Percentiles rank a stretch among this genome's conserved stretches.
phyloP scores from a whole-genome alignment of 2,797 vertebrate species.

The Varecia variegata region DNA sequence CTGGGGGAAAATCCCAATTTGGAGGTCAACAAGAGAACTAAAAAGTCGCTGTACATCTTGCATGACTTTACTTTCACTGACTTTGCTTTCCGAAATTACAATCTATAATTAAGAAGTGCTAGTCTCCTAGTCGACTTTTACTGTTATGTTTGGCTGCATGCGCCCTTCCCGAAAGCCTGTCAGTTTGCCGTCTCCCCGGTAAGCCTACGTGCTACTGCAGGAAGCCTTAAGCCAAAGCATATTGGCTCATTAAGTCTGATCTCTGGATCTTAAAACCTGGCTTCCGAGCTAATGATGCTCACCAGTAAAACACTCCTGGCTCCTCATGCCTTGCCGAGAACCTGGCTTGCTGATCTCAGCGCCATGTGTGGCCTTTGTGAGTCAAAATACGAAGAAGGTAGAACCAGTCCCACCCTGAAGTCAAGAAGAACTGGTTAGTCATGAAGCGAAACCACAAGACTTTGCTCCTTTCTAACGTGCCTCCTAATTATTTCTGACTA shows the following conservation, averaged over 20 bases:
- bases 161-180: background rate
- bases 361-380: background rate
- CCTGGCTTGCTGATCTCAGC: background rate
- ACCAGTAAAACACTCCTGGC: background rate
- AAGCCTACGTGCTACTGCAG: background rate
- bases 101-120: background rate
- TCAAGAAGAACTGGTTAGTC: constrained; percentile 14
- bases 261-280: background rate
- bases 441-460: background rate
- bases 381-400: background rate
- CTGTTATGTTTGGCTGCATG: background rate
- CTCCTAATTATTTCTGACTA: background rate
- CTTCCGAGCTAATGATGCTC: background rate
- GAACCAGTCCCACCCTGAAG: background rate
- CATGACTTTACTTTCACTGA: background rate
- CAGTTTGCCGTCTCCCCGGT: background rate
- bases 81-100: background rate
- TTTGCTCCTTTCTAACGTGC: background rate
- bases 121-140: background rate
- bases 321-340: background rate
- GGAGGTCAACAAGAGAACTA: background rate
- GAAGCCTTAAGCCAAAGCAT: background rate
- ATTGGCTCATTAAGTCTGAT: background rate
- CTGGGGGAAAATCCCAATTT: background rate
- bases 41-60: background rate